Conservation (phyloP, 2,888 invertebrate species). For the Pterobdella sp. region DNA sequence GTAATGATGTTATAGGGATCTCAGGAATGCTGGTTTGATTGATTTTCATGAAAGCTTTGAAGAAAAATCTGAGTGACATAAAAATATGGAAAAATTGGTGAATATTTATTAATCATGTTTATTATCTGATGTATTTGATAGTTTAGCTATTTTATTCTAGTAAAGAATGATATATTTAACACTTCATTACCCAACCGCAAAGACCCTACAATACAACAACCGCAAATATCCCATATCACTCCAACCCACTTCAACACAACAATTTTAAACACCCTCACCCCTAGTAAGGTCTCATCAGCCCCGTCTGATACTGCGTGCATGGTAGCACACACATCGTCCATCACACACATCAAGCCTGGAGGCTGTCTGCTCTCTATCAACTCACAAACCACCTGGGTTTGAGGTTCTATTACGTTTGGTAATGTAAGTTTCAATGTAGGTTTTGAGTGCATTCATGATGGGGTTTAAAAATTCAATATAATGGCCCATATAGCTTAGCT, state of each 20-base stretch:
- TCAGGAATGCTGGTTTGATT: no score
- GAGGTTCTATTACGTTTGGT: neutral
- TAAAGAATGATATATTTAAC: no score
- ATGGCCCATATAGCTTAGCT: no score
- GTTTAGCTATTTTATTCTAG: no score
- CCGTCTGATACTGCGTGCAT: conserved; percentile 62
- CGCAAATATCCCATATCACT: neutral
- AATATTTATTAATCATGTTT: no score
- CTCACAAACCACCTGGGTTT: conserved; percentile 59
- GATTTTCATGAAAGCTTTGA: no score
- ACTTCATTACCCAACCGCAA: neutral
- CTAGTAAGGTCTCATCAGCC: conserved; percentile 52
- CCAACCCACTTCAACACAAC: neutral
- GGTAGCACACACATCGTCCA: conserved; percentile 65
- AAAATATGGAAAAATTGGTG: no score
- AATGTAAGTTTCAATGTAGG: neutral
- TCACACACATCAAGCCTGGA: conserved; percentile 61
- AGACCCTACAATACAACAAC: neutral
- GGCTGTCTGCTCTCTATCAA: conserved; percentile 59
- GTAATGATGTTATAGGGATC: no score
- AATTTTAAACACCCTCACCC: conserved; percentile 43
- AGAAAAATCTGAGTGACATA: no score
- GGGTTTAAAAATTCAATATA: no score
- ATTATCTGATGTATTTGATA: no score
- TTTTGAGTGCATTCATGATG: neutral